phyloP scores from a whole-genome alignment of 2,888 invertebrate genomes.

The Drosophila austrosaltans region DNA sequence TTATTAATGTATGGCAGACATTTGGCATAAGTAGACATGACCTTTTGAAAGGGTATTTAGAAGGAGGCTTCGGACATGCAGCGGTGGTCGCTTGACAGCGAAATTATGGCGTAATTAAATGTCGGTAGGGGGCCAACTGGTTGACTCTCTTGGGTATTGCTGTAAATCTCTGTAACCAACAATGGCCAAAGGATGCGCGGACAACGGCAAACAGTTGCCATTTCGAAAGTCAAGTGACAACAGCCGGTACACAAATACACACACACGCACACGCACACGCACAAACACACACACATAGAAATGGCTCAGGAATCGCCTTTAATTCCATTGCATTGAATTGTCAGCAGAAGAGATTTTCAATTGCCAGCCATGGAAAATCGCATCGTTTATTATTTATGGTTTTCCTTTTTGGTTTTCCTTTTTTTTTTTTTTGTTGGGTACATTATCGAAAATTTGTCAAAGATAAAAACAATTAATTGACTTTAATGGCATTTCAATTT shows the following conservation, averaged over 20 bases:
- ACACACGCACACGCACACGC: not conserved
- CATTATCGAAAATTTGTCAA: conserved; percentile 54
- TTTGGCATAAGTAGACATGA: not conserved
- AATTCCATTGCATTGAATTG: conserved; percentile 53
- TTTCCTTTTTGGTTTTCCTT: conserved; percentile 27
- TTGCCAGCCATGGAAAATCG: conserved; percentile 49
- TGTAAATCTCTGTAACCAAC: conserved; percentile 69
- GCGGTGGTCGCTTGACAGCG: conserved; percentile 39
- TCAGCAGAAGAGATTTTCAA: conserved; percentile 50
- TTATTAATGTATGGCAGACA: no score
- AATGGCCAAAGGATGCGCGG: conserved; percentile 41
- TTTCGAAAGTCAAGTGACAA: conserved; percentile 53
- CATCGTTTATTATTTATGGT: conserved; percentile 62
- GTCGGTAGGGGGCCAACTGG: conserved; percentile 29
- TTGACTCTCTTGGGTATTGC: conserved; percentile 16
- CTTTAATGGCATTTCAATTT: conserved; percentile 67
- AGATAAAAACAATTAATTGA: conserved; percentile 63
- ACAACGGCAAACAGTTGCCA: conserved; percentile 57
- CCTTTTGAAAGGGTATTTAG: not conserved
- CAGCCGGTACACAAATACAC: conserved; percentile 23
- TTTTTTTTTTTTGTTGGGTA: not conserved
- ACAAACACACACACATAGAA: not conserved
- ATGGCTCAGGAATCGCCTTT: conserved; percentile 43
- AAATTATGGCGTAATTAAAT: conserved; percentile 75
- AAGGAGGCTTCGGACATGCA: not conserved